Base-by-base conservation (phyloP, 2,797 vertebrate species). In the Hylomyscus alleni region DNA sequence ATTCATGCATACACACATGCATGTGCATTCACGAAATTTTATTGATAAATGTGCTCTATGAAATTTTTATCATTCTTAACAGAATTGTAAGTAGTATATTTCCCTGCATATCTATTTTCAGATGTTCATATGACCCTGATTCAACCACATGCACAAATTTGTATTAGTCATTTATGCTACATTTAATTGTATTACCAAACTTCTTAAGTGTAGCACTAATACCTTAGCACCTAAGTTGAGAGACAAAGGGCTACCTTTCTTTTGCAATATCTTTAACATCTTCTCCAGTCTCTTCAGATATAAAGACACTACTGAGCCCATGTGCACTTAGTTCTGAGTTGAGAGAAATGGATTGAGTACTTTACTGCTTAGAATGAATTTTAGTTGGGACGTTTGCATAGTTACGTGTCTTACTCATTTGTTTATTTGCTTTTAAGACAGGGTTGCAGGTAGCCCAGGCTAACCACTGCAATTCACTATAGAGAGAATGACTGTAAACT, bases 11-110 rank as follows among this genome's bases (percentile, higher is more conserved):
- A 19, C 6, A 65, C 29, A 47, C 40, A 52, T 12, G 15, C 29
- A 29, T 31, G 26, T 31, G 12, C 0, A 2, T 3, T 78, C 54
- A 89, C n/a, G 19, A 44, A 90, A 62, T 65, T 67, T 80, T 91
- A 44, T 47, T 34, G 11, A 15, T 80, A 96, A 87, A 75, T 87
- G 14, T 69, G 77, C 60, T 90, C 17, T 88, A 47, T 47, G 37
- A 13, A 95, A 90, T 91, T 90, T 90, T 88, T 56, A 90, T n/a
- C 56, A 75, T 81, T 85, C 89, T 78, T 81, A 75, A 22, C 77
- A 92, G 29, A 90, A 50, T 90, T 92, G 80, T 91, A 95, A 89
- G n/a, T 72, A 47, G 29, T 72, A 82, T 34, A 72, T 54, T 94
- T 58, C 1, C 26, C 73, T 17, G 34, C 3, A 58, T 40, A 76